These are phyloP conservation scores for Glaucomys volans DNA, from an alignment of 2,113 vertebrate genomes.

Conservation along the genomic window DNA sequence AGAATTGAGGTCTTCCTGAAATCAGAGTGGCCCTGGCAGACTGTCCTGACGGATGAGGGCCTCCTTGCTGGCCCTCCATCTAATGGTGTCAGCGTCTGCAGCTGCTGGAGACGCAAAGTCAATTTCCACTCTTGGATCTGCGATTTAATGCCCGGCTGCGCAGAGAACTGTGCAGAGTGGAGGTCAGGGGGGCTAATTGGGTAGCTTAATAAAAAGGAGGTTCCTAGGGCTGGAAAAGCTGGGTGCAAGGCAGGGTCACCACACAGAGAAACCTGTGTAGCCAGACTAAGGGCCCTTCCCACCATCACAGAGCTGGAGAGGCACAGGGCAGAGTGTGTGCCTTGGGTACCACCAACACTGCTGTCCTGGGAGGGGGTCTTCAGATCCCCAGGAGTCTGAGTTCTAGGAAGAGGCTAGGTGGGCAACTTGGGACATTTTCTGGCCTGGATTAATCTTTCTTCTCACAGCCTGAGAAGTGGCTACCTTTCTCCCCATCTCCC, in stretches of 20 bases:
- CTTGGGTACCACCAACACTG: background rate
- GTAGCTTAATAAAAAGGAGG: slow-evolving; percentile 81
- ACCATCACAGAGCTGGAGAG: background rate
- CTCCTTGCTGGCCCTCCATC: background rate
- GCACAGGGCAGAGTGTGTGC: background rate
- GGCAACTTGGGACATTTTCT: slow-evolving; percentile 4
- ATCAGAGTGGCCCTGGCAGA: slow-evolving; percentile 12
- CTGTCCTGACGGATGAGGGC: slow-evolving; percentile 3
- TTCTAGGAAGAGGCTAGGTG: background rate
- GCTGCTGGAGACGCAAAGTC: slow-evolving; percentile 81
- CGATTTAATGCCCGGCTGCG: slow-evolving; percentile 89
- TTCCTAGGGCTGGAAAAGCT: slow-evolving; percentile 62
- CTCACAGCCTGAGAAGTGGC: background rate
- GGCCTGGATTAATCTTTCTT: background rate
- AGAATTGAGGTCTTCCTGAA: background rate
- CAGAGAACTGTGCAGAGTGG: slow-evolving; percentile 85
- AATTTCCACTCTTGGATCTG: slow-evolving; percentile 88
- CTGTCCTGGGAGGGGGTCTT: background rate
- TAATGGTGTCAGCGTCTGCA: slow-evolving; percentile 1
- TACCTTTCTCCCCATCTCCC: background rate
- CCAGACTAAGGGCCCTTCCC: background rate
- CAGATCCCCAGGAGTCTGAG: background rate
- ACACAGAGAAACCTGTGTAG: background rate
- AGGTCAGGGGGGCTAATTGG: slow-evolving; percentile 88
- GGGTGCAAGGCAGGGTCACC: background rate